Evolutionary conservation across 2,888 invertebrate species (phyloP).

Genomic region (Macrosoma leucophasiata): DNA sequence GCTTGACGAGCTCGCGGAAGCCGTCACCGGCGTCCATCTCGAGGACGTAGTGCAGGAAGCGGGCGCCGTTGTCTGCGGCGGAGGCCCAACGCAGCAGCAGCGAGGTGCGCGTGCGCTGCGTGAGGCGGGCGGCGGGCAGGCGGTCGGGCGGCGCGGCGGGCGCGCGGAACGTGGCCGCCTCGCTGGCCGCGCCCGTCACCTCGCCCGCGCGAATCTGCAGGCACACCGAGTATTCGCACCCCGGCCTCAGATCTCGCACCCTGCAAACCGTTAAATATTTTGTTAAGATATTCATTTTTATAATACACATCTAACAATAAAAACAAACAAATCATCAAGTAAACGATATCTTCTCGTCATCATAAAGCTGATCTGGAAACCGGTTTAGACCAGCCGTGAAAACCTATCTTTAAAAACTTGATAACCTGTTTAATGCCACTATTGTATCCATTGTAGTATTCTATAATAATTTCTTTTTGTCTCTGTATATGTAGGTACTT

Average conservation of each 20-base stretch:
- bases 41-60: slow-evolving; percentile 83
- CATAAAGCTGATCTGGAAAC: no score
- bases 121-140: slow-evolving; percentile 82
- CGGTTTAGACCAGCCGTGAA: no score
- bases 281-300: no score
- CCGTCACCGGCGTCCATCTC: slow-evolving; percentile 85
- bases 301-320: no score
- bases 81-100: slow-evolving; percentile 83
- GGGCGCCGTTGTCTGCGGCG: slow-evolving; percentile 86
- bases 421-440: no score
- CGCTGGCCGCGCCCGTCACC: slow-evolving; percentile 83
- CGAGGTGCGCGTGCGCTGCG: slow-evolving; percentile 81
- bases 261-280: no score
- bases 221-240: slow-evolving; percentile 90
- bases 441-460: no score
- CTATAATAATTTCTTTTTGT: background rate
- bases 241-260: slow-evolving; percentile 89
- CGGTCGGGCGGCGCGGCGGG: slow-evolving; percentile 87
- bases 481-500: background rate
- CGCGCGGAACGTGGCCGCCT: slow-evolving; percentile 87
- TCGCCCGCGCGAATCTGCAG: slow-evolving; percentile 86
- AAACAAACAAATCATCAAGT: no score
- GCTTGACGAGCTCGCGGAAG: slow-evolving; percentile 83
- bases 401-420: no score
- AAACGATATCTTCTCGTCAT: no score